Percentiles rank a stretch among this genome's conserved stretches.
These are phyloP conservation scores for Lucifuga dentata DNA, from an alignment of 2,113 vertebrate genomes.

Conservation along the genomic window DNA sequence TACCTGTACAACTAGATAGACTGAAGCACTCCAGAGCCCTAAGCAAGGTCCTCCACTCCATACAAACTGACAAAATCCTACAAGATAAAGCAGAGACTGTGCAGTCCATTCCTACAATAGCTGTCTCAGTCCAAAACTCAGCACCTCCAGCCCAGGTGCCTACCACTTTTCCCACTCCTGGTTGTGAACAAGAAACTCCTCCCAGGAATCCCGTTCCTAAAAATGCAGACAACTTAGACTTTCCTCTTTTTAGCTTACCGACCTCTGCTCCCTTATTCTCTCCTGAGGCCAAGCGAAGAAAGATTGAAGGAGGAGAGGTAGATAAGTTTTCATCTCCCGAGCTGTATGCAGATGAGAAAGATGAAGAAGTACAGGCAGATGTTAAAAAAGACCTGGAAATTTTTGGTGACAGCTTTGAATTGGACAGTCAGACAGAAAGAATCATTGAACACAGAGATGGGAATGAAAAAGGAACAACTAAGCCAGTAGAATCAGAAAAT, in stretches of 20 bases:
- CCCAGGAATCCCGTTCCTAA: not conserved
- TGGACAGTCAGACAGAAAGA: slow-evolving; percentile 93
- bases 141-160: not conserved
- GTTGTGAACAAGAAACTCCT: not conserved
- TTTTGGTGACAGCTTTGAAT: slow-evolving; percentile 92
- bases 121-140: not conserved
- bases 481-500: not conserved
- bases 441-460: slow-evolving; percentile 74
- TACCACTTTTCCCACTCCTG: not conserved
- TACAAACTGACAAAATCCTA: slow-evolving; percentile 64
- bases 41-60: slow-evolving; percentile 80
- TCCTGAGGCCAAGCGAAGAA: slow-evolving; percentile 74
- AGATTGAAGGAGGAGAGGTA: slow-evolving; percentile 32
- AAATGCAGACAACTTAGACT: slow-evolving; percentile 14
- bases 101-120: not conserved
- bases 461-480: not conserved
- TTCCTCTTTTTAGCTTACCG: not conserved
- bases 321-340: slow-evolving; percentile 78
- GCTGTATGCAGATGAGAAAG: slow-evolving; percentile 74
- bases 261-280: slow-evolving; percentile 38
- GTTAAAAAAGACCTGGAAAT: slow-evolving; percentile 74
- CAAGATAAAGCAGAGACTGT: slow-evolving; percentile 12
- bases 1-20: slow-evolving; percentile 45
- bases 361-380: slow-evolving; percentile 41
- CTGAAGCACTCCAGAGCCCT: slow-evolving; percentile 68